Evolutionary conservation across 2,113 vertebrate species (phyloP), one percentile per base, ranked within the genome.

Genomic region (Halcyon senegalensis): DNA sequence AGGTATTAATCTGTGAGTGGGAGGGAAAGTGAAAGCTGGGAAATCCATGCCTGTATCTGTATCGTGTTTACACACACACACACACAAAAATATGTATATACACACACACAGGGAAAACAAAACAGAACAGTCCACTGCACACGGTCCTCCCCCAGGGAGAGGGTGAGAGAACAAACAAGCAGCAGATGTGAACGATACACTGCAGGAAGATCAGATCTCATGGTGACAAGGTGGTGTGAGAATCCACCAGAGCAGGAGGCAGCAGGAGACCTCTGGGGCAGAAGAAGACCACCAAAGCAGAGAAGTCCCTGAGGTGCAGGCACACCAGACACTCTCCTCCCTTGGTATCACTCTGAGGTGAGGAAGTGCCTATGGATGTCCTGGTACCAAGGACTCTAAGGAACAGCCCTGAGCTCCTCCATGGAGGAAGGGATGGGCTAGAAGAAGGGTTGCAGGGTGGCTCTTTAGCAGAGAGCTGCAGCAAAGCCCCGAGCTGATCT

Each of bases 41-140:
- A 87, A 92, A 89, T 72, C 89, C 76, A 56, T 59, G 51, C 55
- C 30, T 33, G 7, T 72, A 12, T 89, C 67, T 73, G 9, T 68
- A 43, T 31, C 62, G 7, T 39, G 19, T 81, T 95, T 95, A 77
- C n/a, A 7, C 35, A 43, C 23, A 78, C 7, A 35, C 86, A 64
- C 74, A 28, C 50, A 92, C 64, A 60, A 78, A 90, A 91, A 89
- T 48, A 77, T 6, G 15, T 81, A 69, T 56, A 82, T 30, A 76
- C 16, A 78, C 48, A 83, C 12, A 63, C 0, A 73, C 7, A 35
- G 5, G 66, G 79, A 87, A 88, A 93, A 60, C 70, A 80, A 44
- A 72, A 9, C 56, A 81, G n/a, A 92, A 58, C 39, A 91, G 89
- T 73, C 70, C 89, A 82, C 35, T 84, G 70, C 89, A 91, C 73